Percentiles rank a stretch among this genome's conserved stretches.
Evolutionary conservation across 1,140 invertebrate species (phyloP).

Genomic region (Capitella teleta): DNA sequence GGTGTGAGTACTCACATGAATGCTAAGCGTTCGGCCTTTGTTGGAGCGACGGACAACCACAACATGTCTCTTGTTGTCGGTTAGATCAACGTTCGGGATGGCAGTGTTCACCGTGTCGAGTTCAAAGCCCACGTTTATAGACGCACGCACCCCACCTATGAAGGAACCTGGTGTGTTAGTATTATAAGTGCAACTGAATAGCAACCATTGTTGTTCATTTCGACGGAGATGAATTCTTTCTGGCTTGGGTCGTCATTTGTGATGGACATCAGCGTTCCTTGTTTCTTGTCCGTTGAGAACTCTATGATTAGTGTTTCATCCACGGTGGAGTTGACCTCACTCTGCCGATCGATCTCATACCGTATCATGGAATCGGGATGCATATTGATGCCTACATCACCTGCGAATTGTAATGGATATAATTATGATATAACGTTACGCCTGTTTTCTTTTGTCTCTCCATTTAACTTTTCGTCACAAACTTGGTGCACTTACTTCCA

Average conservation of each 20-base stretch:
- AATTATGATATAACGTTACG: no score
- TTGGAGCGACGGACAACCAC: conserved; percentile 70
- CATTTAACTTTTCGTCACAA: no score
- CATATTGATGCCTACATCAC: conserved; percentile 92
- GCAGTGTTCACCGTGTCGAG: conserved; percentile 85
- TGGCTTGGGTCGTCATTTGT: conserved; percentile 44
- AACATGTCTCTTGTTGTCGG: conserved; percentile 88
- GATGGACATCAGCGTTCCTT: conserved; percentile 70
- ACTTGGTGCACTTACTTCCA: no score
- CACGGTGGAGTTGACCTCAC: conserved; percentile 35
- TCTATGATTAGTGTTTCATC: conserved; percentile 61
- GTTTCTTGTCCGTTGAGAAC: conserved; percentile 90
- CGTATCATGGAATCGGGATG: conserved; percentile 75
- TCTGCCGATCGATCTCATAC: conserved; percentile 66
- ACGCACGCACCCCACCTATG: conserved; percentile 78
- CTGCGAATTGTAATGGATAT: conserved; percentile 45
- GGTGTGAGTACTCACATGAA: conserved; percentile 58
- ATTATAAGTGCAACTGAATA: conserved; percentile 4
- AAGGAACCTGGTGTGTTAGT: no score
- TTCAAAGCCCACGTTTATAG: conserved; percentile 95
- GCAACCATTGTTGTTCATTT: conserved; percentile 83
- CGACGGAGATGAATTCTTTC: conserved; percentile 80
- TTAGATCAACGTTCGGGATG: conserved; percentile 64
- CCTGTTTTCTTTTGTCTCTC: no score
- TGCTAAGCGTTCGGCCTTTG: conserved; percentile 63